Base-by-base conservation (phyloP, 2,113 vertebrate genomes). In the Telmatochromis sp. region DNA sequence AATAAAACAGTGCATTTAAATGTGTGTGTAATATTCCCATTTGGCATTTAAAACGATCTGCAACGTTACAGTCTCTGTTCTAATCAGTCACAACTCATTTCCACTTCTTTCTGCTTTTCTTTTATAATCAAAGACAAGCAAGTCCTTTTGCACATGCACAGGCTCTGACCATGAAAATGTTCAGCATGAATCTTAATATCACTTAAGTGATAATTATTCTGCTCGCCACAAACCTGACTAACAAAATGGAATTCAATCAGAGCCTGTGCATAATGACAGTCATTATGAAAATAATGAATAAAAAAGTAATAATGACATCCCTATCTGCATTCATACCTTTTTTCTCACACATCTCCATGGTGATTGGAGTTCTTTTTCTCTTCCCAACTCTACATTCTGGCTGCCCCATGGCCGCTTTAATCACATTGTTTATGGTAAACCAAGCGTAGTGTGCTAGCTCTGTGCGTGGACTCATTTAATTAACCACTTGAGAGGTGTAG, bases 161-260 rank as follows among this genome's bases (percentile, higher is more conserved):
- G 50, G 84, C 86, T 97, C 97, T 97, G 97, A 97, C 97, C 97
- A 97, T 97, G 97, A 97, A 97, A 97, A 97, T 97, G 91, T 98
- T 97, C 97, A 96, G 96, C 97, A 96, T 97, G 96, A 97, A 97
- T 98, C 98, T 98, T 98, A 97, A 98, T 97, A 97, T 97, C 97
- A 98, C 97, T 98, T 98, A 98, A 98, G 97, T 97, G 97, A 97
- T 98, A 98, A 98, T 98, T 98, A 98, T 98, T 98, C 97, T 94
- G 97, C 97, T 97, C 96, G 97, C 97, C 97, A 97, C 97, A 98
- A 98, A 98, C 96, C 97, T 97, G 98, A 97, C 97, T 97, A 97
- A 98, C 97, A 98, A 98, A 94, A 98, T 97, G 97, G 97, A 98
- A 97, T 98, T 98, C 97, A 95, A 96, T 98, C 98, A 98, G 97